Percentiles rank a stretch among this genome's conserved stretches.
Conservation (phyloP, 1,140 invertebrate genomes). For the Diabrotica undecimpunctata region DNA sequence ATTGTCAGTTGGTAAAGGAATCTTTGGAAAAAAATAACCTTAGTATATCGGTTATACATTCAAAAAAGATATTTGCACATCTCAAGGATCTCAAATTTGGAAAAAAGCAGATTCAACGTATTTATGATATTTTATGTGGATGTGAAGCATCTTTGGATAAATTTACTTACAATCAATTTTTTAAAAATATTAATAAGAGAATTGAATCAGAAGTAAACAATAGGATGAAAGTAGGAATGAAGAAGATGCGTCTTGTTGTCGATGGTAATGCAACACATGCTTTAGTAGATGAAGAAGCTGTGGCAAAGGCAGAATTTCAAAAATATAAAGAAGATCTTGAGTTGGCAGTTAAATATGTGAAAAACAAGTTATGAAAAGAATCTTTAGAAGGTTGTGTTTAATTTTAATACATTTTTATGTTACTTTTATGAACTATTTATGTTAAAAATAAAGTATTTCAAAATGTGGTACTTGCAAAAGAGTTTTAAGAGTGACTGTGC, state of each 20-base stretch:
- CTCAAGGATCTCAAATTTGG: slow-evolving; percentile 31
- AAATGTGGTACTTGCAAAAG: too few species aligned
- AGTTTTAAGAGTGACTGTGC: too few species aligned
- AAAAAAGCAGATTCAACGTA: slow-evolving; percentile 31
- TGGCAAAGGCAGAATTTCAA: slow-evolving; percentile 26
- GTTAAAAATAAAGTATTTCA: too few species aligned
- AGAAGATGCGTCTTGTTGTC: slow-evolving; percentile 27
- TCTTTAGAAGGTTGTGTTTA: too few species aligned
- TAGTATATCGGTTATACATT: slow-evolving; percentile 12
- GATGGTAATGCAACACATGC: not conserved
- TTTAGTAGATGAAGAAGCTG: slow-evolving; percentile 16
- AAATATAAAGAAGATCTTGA: slow-evolving; percentile 30
- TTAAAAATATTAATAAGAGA: slow-evolving; percentile 28
- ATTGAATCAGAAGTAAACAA: slow-evolving; percentile 25
- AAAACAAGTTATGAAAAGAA: not conserved
- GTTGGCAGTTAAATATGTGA: slow-evolving; percentile 24
- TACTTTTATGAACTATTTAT: too few species aligned
- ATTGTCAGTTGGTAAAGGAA: slow-evolving; percentile 25
- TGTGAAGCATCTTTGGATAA: slow-evolving; percentile 21
- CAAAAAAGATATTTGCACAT: slow-evolving; percentile 25
- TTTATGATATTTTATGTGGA: slow-evolving; percentile 36
- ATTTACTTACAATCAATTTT: slow-evolving; percentile 23
- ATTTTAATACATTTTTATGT: too few species aligned
- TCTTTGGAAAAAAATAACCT: slow-evolving; percentile 18
- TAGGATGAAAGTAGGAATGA: slow-evolving; percentile 25